Evolutionary conservation across 2,113 vertebrate species (phyloP), one percentile per base, ranked within the genome.

Genomic region (Myodes glareolus): DNA sequence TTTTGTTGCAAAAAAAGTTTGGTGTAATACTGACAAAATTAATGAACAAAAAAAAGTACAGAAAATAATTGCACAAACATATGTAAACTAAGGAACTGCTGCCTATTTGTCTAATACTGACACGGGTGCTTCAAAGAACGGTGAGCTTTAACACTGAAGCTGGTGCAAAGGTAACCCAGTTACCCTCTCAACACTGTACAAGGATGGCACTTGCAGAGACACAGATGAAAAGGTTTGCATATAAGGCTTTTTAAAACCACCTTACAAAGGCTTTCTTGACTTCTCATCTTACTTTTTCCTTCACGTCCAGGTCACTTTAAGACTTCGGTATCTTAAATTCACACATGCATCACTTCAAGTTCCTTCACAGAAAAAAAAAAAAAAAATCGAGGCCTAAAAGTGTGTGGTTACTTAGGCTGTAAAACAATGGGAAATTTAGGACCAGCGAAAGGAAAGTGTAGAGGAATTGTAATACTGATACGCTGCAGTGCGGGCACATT

Each of bases 141-240:
- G 99, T 99, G 99, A 99, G 99, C 99, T 99, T 99, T 99, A 99
- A 99, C 99, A 99, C 99, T 99, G 99, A 99, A 99, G 99, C 99
- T 99, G 99, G 99, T 99, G 99, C 99, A 98, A 99, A 99, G 99
- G 99, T 99, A 99, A 99, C 98, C 98, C 98, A 98, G 99, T 99
- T 99, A 99, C 99, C 99, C 99, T 99, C 99, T 99, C 99, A 99
- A 99, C 99, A 99, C 99, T 99, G 99, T 99, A 99, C 99, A 99
- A 99, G 99, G 99, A 99, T 99, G 99, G 99, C 99, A 99, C 99
- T 99, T 99, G 99, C 99, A 99, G 99, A 99, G 99, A 99, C 99
- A 99, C 99, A 99, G 99, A 99, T 99, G 99, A 99, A 99, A 99
- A 99, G 99, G 99, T 99, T 99, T 99, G 99, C 99, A 99, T 99